Percentiles rank a stretch among this genome's conserved stretches.
Evolutionary conservation across 2,888 invertebrate genomes (phyloP).

Genomic region (Andricus curvator): DNA sequence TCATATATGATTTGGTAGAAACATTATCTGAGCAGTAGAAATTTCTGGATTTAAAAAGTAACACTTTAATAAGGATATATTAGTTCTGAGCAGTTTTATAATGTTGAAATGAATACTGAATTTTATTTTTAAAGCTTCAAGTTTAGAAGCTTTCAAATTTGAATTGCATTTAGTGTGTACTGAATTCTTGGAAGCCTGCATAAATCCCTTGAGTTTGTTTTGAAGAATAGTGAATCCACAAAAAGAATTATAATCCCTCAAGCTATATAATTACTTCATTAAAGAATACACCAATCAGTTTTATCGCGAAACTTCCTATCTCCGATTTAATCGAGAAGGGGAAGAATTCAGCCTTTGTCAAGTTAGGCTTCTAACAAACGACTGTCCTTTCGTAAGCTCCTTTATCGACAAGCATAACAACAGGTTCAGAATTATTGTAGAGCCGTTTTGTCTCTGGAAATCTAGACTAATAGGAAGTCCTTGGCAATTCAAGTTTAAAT

Average conservation of each 20-base stretch:
- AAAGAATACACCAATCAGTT: not conserved
- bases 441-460: conserved; percentile 21
- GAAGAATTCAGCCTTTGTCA: not conserved
- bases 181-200: not conserved
- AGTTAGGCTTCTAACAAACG: conserved; percentile 14
- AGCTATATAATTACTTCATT: not conserved
- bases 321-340: not conserved
- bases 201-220: not conserved
- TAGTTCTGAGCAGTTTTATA: too few relatives aligned
- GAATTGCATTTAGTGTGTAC: too few relatives aligned
- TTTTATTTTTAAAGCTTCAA: too few relatives aligned
- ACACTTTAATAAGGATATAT: too few relatives aligned
- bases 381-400: conserved; percentile 6
- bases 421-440: conserved; percentile 4
- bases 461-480: conserved; percentile 3
- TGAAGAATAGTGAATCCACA: not conserved
- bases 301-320: not conserved
- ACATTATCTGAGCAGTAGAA: too few relatives aligned
- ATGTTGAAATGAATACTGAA: too few relatives aligned
- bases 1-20: not conserved
- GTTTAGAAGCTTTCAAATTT: too few relatives aligned
- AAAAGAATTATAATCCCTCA: not conserved
- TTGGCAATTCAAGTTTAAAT: conserved; percentile 23
- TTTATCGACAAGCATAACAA: conserved; percentile 23
- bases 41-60: too few relatives aligned